Evolutionary conservation across 2,797 vertebrate genomes (phyloP).

Genomic region (Heliangelus exortis): DNA sequence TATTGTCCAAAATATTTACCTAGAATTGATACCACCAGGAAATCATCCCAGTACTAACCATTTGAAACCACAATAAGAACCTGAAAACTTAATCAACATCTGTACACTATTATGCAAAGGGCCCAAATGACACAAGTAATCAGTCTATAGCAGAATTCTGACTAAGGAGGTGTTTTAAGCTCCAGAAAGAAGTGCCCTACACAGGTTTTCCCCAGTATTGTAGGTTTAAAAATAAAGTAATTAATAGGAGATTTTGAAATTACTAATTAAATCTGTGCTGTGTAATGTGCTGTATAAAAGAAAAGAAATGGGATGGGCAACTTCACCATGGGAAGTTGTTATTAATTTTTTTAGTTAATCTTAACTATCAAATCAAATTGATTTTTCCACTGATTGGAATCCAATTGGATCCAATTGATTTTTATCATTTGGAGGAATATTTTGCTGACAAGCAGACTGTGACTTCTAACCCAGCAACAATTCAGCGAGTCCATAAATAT

Average conservation of each 20-base stretch:
- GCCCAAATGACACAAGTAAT: background rate
- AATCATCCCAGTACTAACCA: background rate
- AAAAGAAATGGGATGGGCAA: background rate
- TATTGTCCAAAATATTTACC: background rate
- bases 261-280: background rate
- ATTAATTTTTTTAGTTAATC: too few relatives aligned
- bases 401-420: too few relatives aligned
- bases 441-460: background rate
- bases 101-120: background rate
- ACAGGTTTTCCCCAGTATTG: fast-evolving
- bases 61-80: background rate
- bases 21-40: background rate
- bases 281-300: background rate
- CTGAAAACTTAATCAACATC: background rate
- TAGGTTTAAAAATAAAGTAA: background rate
- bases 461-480: background rate
- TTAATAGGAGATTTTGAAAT: background rate
- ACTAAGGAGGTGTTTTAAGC: background rate
- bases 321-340: background rate
- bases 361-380: background rate
- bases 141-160: background rate
- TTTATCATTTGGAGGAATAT: background rate
- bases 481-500: background rate
- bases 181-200: background rate
- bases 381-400: too few relatives aligned